Conservation (phyloP, 1,140 invertebrate genomes). For the Caenorhabditis inopinata region DNA sequence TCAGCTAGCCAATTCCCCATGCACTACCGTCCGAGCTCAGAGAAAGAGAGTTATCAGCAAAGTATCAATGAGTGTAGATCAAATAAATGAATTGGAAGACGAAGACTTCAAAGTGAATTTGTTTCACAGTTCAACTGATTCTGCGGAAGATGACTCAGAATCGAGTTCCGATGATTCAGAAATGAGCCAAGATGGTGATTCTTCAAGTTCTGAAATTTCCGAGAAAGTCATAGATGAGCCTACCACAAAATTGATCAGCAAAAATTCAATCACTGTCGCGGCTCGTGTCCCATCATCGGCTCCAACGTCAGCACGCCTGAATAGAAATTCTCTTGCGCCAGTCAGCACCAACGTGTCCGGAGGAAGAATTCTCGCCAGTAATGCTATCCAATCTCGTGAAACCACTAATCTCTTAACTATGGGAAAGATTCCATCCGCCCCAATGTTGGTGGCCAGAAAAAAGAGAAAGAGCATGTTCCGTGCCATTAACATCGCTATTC, state of each 20-base stretch:
- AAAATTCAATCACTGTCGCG: neutral
- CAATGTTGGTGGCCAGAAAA: neutral
- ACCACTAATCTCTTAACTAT: neutral
- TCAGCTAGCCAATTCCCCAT: conserved; percentile 11
- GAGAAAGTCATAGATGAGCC: neutral
- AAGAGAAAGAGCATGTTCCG: neutral
- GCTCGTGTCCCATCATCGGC: neutral
- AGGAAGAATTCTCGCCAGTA: neutral
- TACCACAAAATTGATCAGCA: neutral
- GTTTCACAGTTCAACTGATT: neutral
- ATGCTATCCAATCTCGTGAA: neutral
- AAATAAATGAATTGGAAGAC: conserved; percentile 19
- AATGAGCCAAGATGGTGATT: conserved; percentile 18
- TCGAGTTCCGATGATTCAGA: neutral
- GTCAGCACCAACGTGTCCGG: neutral
- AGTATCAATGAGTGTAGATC: conserved; percentile 22
- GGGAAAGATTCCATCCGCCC: neutral
- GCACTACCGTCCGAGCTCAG: conserved; percentile 2
- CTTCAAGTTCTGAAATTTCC: conserved; percentile 22
- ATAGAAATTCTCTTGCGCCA: neutral
- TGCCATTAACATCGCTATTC: neutral
- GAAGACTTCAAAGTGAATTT: neutral
- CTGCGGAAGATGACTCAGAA: neutral
- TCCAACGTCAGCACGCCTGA: neutral
- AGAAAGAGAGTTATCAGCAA: neutral